Base-by-base conservation (phyloP, 2,888 invertebrate genomes). In the Sicus ferrugineus region DNA sequence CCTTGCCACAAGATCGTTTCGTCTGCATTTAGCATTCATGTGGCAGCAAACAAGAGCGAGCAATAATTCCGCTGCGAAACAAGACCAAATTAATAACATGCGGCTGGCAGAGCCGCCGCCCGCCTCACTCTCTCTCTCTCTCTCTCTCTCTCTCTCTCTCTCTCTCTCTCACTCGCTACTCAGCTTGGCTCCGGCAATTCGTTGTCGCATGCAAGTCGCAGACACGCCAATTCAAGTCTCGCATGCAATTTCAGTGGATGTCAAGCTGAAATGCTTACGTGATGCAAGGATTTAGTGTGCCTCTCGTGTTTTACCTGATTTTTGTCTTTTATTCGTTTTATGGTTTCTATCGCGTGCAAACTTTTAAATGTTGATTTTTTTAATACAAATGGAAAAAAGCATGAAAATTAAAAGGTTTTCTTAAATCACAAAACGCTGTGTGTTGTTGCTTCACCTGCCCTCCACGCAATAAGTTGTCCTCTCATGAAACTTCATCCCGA, bases 91-190 rank as follows among this genome's bases (percentile, higher is more conserved):
- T 66, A 66, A 42, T 21, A 54, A 28, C 38, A 19, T 65, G 19
- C 54, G 65, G 65, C 54, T 65, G 65, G 65, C 54, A 66, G 56
- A 54, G 65, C 65, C 56, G 34, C 38, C 11, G 42, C n/a, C 9
- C 21, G 23, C 28, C 56, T 34, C n/a, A n/a, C n/a, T n/a, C n/a
- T n/a, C n/a, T n/a, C n/a, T n/a, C n/a, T n/a, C n/a, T n/a, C n/a
- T n/a, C n/a, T n/a, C n/a, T n/a, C n/a, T n/a, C n/a, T n/a, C n/a
- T n/a, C n/a, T n/a, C n/a, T n/a, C n/a, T n/a, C n/a, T n/a, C n/a
- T n/a, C n/a, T n/a, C n/a, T n/a, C n/a, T n/a, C n/a, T n/a, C n/a
- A n/a, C n/a, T n/a, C n/a, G n/a, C n/a, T n/a, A n/a, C n/a, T n/a
- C n/a, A n/a, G 65, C 38, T 66, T 34, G 65, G n/a, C n/a, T 66